These are phyloP conservation scores for Leptinotarsa defecta DNA, from an alignment of 1,140 invertebrate species.

Conservation along the genomic window DNA sequence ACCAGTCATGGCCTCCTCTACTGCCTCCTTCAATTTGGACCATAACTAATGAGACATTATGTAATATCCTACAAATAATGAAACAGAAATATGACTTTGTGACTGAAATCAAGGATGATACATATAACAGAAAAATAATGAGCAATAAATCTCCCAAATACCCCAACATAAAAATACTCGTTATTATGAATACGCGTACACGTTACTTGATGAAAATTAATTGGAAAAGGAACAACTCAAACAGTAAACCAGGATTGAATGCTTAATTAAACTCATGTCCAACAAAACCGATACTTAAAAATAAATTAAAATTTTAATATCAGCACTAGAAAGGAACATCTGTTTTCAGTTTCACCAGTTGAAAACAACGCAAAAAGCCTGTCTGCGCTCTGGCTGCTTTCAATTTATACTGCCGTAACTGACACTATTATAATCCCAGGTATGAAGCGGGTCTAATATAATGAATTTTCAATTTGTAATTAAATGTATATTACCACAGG, in stretches of 20 bases:
- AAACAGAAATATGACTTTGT: too few relatives aligned
- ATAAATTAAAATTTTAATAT: slow-evolving; percentile 13
- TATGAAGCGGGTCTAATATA: slow-evolving; percentile 30
- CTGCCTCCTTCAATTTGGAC: too few relatives aligned
- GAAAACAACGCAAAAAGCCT: slow-evolving; percentile 4
- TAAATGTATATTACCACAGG: slow-evolving; percentile 34
- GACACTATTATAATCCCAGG: slow-evolving; percentile 23
- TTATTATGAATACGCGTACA: too few relatives aligned
- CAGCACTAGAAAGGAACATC: slow-evolving; percentile 3
- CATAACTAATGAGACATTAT: too few relatives aligned
- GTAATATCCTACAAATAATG: too few relatives aligned
- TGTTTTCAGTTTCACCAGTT: not conserved
- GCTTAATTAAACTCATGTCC: not conserved
- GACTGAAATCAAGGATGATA: too few relatives aligned
- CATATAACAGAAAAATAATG: not conserved
- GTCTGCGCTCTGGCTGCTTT: not conserved
- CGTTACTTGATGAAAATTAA: too few relatives aligned
- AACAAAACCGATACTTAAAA: not conserved
- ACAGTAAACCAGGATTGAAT: too few relatives aligned
- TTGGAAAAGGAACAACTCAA: too few relatives aligned
- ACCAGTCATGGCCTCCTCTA: too few relatives aligned
- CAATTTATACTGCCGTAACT: slow-evolving; percentile 16
- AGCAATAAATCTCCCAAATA: not conserved
- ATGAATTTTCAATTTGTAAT: slow-evolving; percentile 38
- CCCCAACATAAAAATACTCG: too few relatives aligned